Evolutionary conservation across 2,888 invertebrate genomes (phyloP).

Genomic region (Cataglyphis albicans): DNA sequence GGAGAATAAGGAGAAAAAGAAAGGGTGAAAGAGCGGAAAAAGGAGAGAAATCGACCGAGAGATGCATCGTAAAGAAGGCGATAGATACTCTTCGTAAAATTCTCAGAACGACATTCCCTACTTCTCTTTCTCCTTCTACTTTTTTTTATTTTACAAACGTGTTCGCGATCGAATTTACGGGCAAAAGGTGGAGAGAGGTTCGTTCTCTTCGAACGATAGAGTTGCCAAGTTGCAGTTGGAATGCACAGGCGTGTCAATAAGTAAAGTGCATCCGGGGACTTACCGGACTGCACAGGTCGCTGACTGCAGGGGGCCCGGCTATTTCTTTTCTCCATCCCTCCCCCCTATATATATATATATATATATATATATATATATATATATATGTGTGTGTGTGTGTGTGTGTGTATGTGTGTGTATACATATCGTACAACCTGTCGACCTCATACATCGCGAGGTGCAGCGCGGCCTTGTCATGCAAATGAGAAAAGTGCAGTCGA

Average conservation of each 20-base stretch:
- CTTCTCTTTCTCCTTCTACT: not conserved
- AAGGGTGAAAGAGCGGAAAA: not conserved
- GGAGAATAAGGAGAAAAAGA: constrained; percentile 18
- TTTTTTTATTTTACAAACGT: constrained; percentile 39
- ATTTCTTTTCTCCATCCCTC: constrained; percentile 48
- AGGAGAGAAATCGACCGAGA: constrained; percentile 34
- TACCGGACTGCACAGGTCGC: constrained; percentile 57
- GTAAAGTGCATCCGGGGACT: constrained; percentile 41
- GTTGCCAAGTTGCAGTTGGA: constrained; percentile 32
- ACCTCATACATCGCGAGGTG: constrained; percentile 72
- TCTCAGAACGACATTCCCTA: constrained; percentile 24
- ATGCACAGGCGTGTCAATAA: constrained; percentile 55
- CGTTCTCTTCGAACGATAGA: constrained; percentile 10
- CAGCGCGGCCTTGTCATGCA: constrained; percentile 80
- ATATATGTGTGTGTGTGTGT: not conserved
- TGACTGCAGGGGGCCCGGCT: constrained; percentile 63
- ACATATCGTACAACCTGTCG: constrained; percentile 64
- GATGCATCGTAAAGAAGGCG: constrained; percentile 54
- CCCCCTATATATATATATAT: constrained; percentile 37
- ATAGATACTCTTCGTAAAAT: constrained; percentile 29
- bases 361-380: constrained; percentile 24
- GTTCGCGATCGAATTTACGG: constrained; percentile 48
- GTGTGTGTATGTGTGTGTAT: not conserved
- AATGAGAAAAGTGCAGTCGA: constrained; percentile 80
- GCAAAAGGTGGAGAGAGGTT: constrained; percentile 52